Percentiles rank a stretch among this genome's conserved stretches.
Evolutionary conservation across 2,888 invertebrate species (phyloP).

Genomic region (Doris montereyensis): DNA sequence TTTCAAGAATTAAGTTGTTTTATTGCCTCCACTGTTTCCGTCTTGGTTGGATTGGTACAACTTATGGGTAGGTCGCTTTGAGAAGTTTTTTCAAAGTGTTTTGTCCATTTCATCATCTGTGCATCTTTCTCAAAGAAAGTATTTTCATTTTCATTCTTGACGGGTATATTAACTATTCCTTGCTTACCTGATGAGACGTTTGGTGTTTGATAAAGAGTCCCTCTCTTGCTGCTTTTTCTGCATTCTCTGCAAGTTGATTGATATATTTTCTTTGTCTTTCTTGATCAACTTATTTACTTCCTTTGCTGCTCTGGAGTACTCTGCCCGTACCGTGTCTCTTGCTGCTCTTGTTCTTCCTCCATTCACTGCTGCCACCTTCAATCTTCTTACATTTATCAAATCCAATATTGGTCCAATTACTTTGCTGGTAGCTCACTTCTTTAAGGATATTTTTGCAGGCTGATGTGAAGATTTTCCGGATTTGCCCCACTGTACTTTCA

Average conservation of each 20-base stretch:
- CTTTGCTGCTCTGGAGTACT: too few species aligned
- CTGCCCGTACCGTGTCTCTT: too few species aligned
- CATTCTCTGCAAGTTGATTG: neutral
- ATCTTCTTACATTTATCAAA: neutral
- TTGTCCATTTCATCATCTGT: neutral
- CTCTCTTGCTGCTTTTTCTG: neutral
- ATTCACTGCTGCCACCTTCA: neutral
- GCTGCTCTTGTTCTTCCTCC: neutral
- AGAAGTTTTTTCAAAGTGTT: neutral
- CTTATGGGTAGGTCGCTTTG: neutral
- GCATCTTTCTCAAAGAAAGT: neutral
- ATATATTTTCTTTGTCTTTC: neutral
- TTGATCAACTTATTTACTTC: neutral
- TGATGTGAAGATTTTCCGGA: neutral
- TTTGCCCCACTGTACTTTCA: neutral
- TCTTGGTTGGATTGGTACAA: neutral
- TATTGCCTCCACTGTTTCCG: neutral
- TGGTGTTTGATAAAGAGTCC: neutral
- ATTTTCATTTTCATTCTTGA: neutral
- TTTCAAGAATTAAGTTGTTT: neutral
- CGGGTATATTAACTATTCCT: neutral
- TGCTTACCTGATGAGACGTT: neutral
- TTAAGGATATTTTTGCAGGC: neutral
- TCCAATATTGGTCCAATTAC: neutral
- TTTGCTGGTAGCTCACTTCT: neutral